A percentile compares a stretch with the other conserved stretches of the same genome.
phyloP scores from a whole-genome alignment of 1,140 invertebrate species.

The Drosophila melanogaster region Release_6_plus_ISO1_MT NT_033779.5:3610001-3610500 shows the following conservation, averaged over 20 bases:
- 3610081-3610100: neutral
- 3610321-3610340: slow-evolving; percentile 43
- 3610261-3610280: slow-evolving; percentile 30
- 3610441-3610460: slow-evolving; percentile 3
- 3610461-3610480: slow-evolving; percentile 48
- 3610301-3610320: slow-evolving; percentile 41
- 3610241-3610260: slow-evolving; percentile 25
- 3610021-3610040: neutral
- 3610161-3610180: neutral
- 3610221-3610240: slow-evolving; percentile 18
- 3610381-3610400: slow-evolving; percentile 35
- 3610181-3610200: slow-evolving; percentile 4
- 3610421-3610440: slow-evolving; percentile 49
- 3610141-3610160: no score
- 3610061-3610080: neutral
- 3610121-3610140: no score
- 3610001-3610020: slow-evolving; percentile 21
- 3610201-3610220: neutral
- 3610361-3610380: slow-evolving; percentile 13
- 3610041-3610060: neutral
- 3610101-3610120: no score
- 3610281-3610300: slow-evolving; percentile 14
- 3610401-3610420: slow-evolving; percentile 52
- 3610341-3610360: slow-evolving; percentile 54
- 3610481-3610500: slow-evolving; percentile 71